Evolutionary conservation across 2,113 vertebrate species (phyloP).

Genomic region (Saimiri boliviensis): DNA sequence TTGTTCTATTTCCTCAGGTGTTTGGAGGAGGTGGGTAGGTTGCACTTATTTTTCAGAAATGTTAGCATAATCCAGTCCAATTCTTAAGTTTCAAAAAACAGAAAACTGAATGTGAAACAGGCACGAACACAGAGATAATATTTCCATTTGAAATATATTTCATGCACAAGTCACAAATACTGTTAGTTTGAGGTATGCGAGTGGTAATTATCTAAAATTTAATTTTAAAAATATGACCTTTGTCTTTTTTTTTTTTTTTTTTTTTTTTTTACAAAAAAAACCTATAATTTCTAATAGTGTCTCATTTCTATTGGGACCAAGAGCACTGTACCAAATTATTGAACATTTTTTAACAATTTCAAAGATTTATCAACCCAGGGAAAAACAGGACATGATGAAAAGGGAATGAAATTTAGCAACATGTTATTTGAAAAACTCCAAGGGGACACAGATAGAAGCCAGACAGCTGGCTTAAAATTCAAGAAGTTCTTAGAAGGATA

Average conservation of each 20-base stretch:
- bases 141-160: not conserved
- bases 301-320: not conserved
- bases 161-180: not conserved
- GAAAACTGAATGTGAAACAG: not conserved
- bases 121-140: not conserved
- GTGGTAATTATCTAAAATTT: not conserved
- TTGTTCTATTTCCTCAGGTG: not conserved
- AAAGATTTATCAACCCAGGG: not conserved
- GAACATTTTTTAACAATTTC: conserved; percentile 33
- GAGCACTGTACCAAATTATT: not conserved
- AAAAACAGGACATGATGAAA: not conserved
- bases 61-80: not conserved
- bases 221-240: conserved; percentile 23
- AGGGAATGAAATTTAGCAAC: not conserved
- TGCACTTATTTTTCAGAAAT: not conserved
- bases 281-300: not conserved
- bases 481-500: not conserved
- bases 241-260: not conserved
- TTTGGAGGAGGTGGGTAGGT: not conserved
- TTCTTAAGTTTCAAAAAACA: not conserved
- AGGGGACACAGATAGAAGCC: not conserved
- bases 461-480: not conserved
- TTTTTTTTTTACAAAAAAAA: not conserved
- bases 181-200: not conserved
- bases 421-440: not conserved